A percentile compares a stretch with the other conserved stretches of the same genome.
Evolutionary conservation across 2,113 vertebrate genomes (phyloP).

Genomic region (Cepphus grylle): DNA sequence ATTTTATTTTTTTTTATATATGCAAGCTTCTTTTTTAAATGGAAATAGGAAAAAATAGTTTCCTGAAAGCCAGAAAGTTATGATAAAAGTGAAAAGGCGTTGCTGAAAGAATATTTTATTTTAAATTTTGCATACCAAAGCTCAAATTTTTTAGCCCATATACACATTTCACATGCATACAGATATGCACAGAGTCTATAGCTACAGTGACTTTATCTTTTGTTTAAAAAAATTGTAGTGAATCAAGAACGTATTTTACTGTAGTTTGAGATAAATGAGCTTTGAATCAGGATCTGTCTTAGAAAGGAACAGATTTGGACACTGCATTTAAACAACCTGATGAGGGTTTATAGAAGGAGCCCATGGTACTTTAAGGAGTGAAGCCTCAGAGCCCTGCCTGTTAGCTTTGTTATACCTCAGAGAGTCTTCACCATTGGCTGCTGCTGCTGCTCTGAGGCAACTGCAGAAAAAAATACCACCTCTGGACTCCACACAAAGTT

Average conservation of each 20-base stretch:
- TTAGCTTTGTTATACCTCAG: not conserved
- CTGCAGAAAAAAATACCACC: not conserved
- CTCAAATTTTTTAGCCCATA: not conserved
- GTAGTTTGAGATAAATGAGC: not conserved
- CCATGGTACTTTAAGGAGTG: not conserved
- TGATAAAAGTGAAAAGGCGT: not conserved
- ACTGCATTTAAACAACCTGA: not conserved
- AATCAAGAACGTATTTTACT: not conserved
- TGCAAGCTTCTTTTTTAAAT: not conserved
- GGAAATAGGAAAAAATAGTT: not conserved
- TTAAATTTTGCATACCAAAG: not conserved
- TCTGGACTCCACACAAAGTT: not conserved
- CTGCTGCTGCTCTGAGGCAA: not conserved
- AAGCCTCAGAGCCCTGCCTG: not conserved
- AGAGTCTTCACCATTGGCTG: not conserved
- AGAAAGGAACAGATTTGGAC: not conserved
- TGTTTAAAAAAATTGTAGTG: not conserved
- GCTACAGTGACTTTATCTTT: not conserved
- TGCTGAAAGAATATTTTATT: not conserved
- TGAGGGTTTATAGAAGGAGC: not conserved
- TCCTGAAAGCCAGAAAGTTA: not conserved
- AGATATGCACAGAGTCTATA: not conserved
- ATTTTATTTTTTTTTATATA: not conserved
- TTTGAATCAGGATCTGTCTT: not conserved
- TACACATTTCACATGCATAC: not conserved